phyloP scores from a whole-genome alignment of 2,888 invertebrate species.

The Rhagonycha lutea region DNA sequence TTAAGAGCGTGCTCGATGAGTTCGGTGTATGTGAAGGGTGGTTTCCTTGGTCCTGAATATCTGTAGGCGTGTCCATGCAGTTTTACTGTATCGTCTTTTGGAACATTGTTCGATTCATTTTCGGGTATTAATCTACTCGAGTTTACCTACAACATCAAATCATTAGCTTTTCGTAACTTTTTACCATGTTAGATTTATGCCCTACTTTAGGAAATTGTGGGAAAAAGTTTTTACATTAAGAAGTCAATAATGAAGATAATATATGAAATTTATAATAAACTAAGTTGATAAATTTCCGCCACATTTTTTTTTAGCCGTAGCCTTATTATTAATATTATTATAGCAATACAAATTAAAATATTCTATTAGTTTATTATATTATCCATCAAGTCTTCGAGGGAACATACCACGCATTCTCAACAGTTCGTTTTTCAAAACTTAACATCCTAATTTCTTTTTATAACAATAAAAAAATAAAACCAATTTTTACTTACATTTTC shows the following conservation, averaged over 20 bases:
- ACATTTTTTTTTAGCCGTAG: too few species aligned
- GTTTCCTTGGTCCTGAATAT: constrained; percentile 70
- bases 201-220: not conserved
- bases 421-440: too few species aligned
- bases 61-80: constrained; percentile 36
- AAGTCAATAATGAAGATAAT: not conserved
- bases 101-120: constrained; percentile 8
- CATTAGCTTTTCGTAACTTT: not conserved
- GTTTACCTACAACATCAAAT: constrained; percentile 21
- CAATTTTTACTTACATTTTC: not conserved
- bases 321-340: too few species aligned
- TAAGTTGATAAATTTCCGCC: too few species aligned
- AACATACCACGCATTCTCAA: too few species aligned
- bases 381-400: too few species aligned
- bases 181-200: not conserved
- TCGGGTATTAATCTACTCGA: constrained; percentile 26
- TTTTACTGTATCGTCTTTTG: constrained; percentile 25
- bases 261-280: too few species aligned
- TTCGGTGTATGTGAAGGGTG: constrained; percentile 89
- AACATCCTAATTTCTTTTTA: too few species aligned
- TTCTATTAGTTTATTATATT: too few species aligned
- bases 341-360: too few species aligned
- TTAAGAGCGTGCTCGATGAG: constrained; percentile 85
- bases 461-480: too few species aligned
- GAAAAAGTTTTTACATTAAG: not conserved